These are phyloP conservation scores for Gryllus longicercus DNA, from an alignment of 2,888 invertebrate species.

Conservation along the genomic window DNA sequence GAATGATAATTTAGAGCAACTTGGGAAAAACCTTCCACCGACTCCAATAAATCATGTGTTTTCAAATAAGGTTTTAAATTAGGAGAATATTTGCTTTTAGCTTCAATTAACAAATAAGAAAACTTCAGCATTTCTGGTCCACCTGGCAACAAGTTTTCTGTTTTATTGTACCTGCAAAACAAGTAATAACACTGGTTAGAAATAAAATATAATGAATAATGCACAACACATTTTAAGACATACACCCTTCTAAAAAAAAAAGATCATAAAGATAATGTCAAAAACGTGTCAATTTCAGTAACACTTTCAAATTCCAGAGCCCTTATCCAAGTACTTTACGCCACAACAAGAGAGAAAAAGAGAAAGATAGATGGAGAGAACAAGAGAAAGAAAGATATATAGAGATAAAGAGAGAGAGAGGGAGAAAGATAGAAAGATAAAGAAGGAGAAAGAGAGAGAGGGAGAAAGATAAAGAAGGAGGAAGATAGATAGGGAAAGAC, in stretches of 20 bases:
- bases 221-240: background rate
- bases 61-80: conserved; percentile 66
- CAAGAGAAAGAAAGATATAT: too few species aligned
- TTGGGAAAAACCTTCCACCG: conserved; percentile 78
- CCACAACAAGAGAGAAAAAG: too few species aligned
- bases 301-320: too few species aligned
- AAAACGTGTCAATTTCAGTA: too few species aligned
- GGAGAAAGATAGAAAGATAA: too few species aligned
- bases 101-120: conserved; percentile 77
- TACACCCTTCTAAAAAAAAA: too few species aligned
- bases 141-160: conserved; percentile 65
- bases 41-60: conserved; percentile 71
- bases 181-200: background rate
- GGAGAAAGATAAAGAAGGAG: too few species aligned
- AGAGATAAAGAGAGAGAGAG: too few species aligned
- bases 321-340: background rate
- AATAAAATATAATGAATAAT: background rate
- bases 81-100: conserved; percentile 74
- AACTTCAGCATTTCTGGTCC: conserved; percentile 64
- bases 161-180: conserved; percentile 69
- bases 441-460: too few species aligned
- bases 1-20: conserved; percentile 74
- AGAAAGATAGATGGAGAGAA: too few species aligned
- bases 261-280: too few species aligned
- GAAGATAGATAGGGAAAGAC: too few species aligned